phyloP scores from a whole-genome alignment of 2,888 invertebrate genomes.

The Leptogaster cylindrica region DNA sequence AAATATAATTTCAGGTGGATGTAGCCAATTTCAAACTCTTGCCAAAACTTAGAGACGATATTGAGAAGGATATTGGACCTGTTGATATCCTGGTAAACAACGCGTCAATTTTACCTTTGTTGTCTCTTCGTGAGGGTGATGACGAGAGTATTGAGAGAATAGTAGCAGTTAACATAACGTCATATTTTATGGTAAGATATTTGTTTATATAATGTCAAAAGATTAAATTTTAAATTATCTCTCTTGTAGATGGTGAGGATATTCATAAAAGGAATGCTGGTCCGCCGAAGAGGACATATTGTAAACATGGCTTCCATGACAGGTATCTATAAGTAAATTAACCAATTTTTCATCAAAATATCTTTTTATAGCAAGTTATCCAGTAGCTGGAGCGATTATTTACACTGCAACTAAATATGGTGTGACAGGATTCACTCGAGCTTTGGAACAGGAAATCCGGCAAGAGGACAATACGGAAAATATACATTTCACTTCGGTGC shows the following conservation, averaged over 20 bases:
- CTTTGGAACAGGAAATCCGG: constrained; percentile 59
- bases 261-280: constrained; percentile 62
- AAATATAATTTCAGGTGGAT: constrained; percentile 54
- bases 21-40: constrained; percentile 59
- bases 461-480: constrained; percentile 57
- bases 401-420: constrained; percentile 63
- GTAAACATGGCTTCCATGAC: constrained; percentile 62
- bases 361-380: constrained; percentile 44
- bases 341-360: neutral
- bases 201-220: too few relatives aligned
- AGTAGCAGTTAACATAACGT: constrained; percentile 61
- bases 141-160: constrained; percentile 61
- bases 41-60: constrained; percentile 56
- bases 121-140: constrained; percentile 58
- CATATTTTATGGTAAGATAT: too few relatives aligned
- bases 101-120: constrained; percentile 61
- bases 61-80: constrained; percentile 59
- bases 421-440: constrained; percentile 62
- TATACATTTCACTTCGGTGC: constrained; percentile 58
- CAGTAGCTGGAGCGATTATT: constrained; percentile 40
- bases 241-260: constrained; percentile 59
- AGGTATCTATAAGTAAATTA: constrained; percentile 50
- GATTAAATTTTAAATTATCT: neutral
- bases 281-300: constrained; percentile 55
- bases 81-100: constrained; percentile 64